Conservation (phyloP, 2,113 vertebrate species). For the Indicator indicator region DNA sequence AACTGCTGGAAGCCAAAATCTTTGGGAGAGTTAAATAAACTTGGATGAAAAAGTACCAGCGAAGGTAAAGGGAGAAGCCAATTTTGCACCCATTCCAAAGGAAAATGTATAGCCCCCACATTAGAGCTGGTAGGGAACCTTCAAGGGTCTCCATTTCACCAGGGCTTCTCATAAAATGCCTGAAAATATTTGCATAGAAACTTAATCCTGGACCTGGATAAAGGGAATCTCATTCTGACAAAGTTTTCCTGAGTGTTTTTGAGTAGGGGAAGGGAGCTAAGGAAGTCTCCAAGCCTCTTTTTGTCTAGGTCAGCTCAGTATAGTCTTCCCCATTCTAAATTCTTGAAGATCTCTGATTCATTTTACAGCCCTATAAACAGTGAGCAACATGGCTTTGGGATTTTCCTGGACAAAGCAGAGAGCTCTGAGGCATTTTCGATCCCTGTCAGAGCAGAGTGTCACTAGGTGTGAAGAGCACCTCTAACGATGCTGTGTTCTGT, state of each 20-base stretch:
- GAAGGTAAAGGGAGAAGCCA: background rate
- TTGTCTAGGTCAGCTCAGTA: background rate
- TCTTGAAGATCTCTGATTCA: background rate
- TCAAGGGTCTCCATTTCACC: constrained; percentile 24
- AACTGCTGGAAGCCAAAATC: constrained; percentile 55
- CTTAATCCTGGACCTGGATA: background rate
- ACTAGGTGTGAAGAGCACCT: background rate
- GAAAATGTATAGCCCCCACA: background rate
- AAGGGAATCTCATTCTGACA: background rate
- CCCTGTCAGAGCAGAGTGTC: background rate
- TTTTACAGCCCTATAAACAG: background rate
- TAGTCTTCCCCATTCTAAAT: background rate
- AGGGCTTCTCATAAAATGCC: background rate
- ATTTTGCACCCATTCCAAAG: constrained; percentile 1
- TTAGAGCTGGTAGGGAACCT: background rate
- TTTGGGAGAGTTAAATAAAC: constrained; percentile 36
- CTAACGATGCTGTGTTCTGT: background rate
- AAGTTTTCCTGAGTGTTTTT: background rate
- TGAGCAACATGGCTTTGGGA: background rate
- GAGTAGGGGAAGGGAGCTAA: background rate
- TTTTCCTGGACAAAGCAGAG: background rate
- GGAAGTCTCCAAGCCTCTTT: background rate
- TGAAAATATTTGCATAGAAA: constrained; percentile 49
- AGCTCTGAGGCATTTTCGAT: background rate
- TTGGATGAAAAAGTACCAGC: constrained; percentile 39